Evolutionary conservation across 1,140 invertebrate species (phyloP), one percentile per base, ranked within the genome.

Genomic region (Wasmannia auropunctata): DNA sequence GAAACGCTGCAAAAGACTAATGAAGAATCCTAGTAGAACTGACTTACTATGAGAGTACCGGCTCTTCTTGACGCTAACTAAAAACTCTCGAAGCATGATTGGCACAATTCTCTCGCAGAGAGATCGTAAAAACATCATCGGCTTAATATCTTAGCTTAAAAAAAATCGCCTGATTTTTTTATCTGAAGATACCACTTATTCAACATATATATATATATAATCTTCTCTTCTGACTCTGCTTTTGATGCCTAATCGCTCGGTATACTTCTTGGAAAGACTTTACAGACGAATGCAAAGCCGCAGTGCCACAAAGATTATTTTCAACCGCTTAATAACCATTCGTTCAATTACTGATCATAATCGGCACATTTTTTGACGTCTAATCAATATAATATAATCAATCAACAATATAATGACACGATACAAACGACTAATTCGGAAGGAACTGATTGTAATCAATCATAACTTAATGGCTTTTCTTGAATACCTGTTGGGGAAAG

Each of bases 371-470:
- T 58, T 43, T 40, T 31, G 16, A 63, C 19, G n/a, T 37, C 31
- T 54, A 79, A 54, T 34, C n/a, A 31, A 65, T n/a, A n/a, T n/a
- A 79, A 43, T 49, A 81, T 81, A 70, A 69, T 49, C n/a, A 54
- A 10, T 31, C 34, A 31, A 70, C 3, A 11, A 16, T 8, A 70
- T 70, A 54, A 10, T 5, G 34, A 40, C 14, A 67, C 1, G n/a
- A 79, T 10, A 70, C 8, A 5, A 83, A 3, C 22, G 65, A 58
- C 37, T 72, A 72, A 72, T 72, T 7, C 1, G n/a, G 28, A 74
- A 51, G 19, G 25, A 83, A 70, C 1, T 2, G 8, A 58, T 72
- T 69, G 0, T 28, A 83, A 83, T 37, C 40, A n/a, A 37, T 49
- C n/a, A 28, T 65, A 49, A 79, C 19, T 43, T 58, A 43, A 6